A percentile compares a stretch with the other conserved stretches of the same genome.
These are phyloP conservation scores for Drosophila longiperda DNA, from an alignment of 2,888 invertebrate genomes.

Conservation along the genomic window DNA sequence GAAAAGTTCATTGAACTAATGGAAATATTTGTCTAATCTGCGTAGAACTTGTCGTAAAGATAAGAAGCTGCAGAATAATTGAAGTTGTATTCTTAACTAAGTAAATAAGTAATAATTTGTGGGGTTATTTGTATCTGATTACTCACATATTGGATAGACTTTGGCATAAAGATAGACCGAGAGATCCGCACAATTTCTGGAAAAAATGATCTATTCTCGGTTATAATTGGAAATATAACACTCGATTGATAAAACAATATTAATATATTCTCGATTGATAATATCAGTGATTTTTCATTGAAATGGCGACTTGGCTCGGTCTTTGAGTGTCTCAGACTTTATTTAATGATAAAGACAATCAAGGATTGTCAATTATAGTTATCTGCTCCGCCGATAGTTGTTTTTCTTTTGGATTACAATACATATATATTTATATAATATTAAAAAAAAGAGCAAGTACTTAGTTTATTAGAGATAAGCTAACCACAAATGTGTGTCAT, in stretches of 20 bases:
- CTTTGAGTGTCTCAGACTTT: conserved; percentile 46
- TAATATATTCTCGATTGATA: conserved; percentile 7
- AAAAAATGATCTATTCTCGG: background rate
- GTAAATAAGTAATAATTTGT: conserved; percentile 2
- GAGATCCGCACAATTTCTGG: background rate
- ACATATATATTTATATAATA: background rate
- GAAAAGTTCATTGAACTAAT: conserved; percentile 43
- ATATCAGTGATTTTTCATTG: conserved; percentile 41
- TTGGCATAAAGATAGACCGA: background rate
- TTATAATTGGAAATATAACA: conserved; percentile 12
- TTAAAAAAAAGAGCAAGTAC: conserved; percentile 16
- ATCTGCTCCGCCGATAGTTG: conserved; percentile 30
- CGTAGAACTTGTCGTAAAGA: conserved; percentile 50
- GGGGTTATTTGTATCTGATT: conserved; percentile 27
- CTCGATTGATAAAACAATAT: conserved; percentile 19
- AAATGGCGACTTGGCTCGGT: conserved; percentile 38
- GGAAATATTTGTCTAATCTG: conserved; percentile 45
- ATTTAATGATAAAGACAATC: conserved; percentile 47
- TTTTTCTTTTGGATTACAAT: background rate
- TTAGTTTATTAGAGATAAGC: conserved; percentile 61
- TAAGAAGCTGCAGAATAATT: conserved; percentile 30
- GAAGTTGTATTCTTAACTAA: conserved; percentile 23
- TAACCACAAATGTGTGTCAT: conserved; percentile 77
- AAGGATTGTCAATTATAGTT: conserved; percentile 34
- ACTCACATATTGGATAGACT: conserved; percentile 10